A percentile compares a stretch with the other conserved stretches of the same genome.
Conservation (phyloP, 2,797 vertebrate species). For the Sebastes steindachneri region DNA sequence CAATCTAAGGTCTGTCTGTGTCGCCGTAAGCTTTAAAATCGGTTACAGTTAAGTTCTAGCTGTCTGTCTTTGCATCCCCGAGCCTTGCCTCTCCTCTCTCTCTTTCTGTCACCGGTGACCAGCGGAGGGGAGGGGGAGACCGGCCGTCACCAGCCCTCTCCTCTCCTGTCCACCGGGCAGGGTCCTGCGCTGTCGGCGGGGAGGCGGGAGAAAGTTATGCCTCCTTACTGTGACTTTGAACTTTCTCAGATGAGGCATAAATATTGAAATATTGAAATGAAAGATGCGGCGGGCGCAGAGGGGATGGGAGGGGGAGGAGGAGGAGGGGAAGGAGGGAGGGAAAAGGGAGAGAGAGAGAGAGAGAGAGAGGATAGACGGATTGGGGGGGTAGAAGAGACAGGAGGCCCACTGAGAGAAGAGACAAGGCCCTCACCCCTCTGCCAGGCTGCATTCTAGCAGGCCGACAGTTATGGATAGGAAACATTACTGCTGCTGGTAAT, state of each 20-base stretch:
- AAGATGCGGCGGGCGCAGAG: conserved; percentile 87
- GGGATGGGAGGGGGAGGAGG: conserved; percentile 77
- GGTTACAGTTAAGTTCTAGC: neutral
- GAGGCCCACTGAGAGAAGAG: conserved; percentile 95
- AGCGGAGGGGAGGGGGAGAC: conserved; percentile 55
- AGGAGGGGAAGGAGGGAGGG: conserved; percentile 23
- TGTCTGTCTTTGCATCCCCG: conserved; percentile 9
- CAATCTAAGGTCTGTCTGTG: neutral
- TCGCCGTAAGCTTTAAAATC: neutral
- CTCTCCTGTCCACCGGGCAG: conserved; percentile 63
- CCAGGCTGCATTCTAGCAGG: conserved; percentile 91
- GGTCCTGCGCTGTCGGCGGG: conserved; percentile 75
- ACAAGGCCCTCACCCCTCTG: conserved; percentile 94
- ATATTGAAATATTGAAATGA: conserved; percentile 99
- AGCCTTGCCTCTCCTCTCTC: neutral
- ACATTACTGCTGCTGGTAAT: conserved; percentile 96
- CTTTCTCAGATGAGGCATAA: conserved; percentile 90
- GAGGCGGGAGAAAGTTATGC: conserved; percentile 84
- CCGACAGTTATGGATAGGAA: conserved; percentile 99
- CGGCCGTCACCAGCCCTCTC: conserved; percentile 51
- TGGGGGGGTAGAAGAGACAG: conserved; percentile 86
- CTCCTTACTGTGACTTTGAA: conserved; percentile 96
- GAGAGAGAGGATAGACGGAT: conserved; percentile 82
- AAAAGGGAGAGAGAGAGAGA: conserved; percentile 14
- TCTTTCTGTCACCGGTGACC: conserved; percentile 40